These are phyloP conservation scores for Basileuterus tristriatus DNA, from an alignment of 2,797 vertebrate species.

Conservation along the genomic window DNA sequence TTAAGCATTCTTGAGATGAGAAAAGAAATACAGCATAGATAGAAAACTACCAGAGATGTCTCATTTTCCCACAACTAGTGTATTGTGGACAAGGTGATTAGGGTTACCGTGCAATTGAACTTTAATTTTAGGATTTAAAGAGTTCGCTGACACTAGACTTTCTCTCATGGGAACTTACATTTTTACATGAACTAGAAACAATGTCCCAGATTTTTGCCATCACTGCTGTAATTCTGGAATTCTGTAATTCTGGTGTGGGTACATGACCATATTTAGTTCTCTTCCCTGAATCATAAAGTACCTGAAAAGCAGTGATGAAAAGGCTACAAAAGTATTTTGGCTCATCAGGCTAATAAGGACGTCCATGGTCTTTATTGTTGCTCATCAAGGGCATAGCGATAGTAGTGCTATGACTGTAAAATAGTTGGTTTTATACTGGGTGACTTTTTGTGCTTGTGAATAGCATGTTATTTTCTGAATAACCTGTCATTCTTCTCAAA, in stretches of 20 bases:
- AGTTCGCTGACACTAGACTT: background rate
- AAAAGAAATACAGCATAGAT: background rate
- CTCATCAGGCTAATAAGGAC: background rate
- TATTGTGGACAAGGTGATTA: conserved; percentile 28
- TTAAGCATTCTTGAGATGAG: background rate
- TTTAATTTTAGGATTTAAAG: conserved; percentile 36
- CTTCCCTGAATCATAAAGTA: background rate
- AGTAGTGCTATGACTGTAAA: background rate
- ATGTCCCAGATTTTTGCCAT: background rate
- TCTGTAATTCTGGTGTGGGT: background rate
- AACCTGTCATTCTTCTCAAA: background rate
- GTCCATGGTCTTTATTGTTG: background rate
- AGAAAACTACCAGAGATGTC: background rate
- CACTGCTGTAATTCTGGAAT: background rate
- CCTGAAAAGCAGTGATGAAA: background rate
- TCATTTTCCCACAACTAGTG: background rate
- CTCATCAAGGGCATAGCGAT: background rate
- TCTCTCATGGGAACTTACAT: background rate
- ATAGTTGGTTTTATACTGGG: background rate
- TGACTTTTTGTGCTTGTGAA: background rate
- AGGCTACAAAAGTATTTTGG: background rate
- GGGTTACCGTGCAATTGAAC: background rate
- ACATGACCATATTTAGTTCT: background rate
- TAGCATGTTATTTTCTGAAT: background rate
- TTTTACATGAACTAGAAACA: conserved; percentile 53